These are phyloP conservation scores for Patella depressa DNA, from an alignment of 2,888 invertebrate species.

Conservation along the genomic window DNA sequence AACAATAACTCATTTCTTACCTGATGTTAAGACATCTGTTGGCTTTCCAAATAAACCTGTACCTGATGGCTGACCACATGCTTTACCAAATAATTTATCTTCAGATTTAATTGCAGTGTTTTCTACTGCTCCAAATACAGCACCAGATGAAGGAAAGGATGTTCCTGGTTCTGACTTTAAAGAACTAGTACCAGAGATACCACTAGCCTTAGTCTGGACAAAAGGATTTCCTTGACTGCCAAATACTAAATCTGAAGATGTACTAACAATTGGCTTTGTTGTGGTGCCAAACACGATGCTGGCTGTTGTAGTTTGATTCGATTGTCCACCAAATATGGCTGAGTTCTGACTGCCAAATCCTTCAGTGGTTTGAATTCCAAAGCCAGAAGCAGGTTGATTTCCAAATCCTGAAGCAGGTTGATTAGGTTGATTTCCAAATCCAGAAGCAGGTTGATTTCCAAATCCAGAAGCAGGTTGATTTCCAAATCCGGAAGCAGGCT, in stretches of 20 bases:
- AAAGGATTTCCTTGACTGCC: neutral
- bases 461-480: too few relatives aligned
- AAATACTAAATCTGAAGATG: too few relatives aligned
- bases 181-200: neutral
- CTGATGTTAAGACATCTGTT: neutral
- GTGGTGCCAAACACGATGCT: too few relatives aligned
- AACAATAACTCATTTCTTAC: too few relatives aligned
- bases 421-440: neutral
- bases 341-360: neutral
- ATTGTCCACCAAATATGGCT: constrained; percentile 2
- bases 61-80: too few relatives aligned
- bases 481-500: neutral
- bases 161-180: neutral
- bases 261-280: too few relatives aligned
- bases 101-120: neutral
- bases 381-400: neutral
- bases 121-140: neutral
- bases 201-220: neutral
- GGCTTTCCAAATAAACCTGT: constrained; percentile 12
- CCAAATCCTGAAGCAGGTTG: neutral
- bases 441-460: neutral
- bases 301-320: neutral
- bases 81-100: neutral
- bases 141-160: constrained; percentile 12
- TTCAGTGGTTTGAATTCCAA: constrained; percentile 11